A percentile compares a stretch with the other conserved stretches of the same genome.
phyloP scores from a whole-genome alignment of 2,888 invertebrate species.

The Agonum fuliginosum region DNA sequence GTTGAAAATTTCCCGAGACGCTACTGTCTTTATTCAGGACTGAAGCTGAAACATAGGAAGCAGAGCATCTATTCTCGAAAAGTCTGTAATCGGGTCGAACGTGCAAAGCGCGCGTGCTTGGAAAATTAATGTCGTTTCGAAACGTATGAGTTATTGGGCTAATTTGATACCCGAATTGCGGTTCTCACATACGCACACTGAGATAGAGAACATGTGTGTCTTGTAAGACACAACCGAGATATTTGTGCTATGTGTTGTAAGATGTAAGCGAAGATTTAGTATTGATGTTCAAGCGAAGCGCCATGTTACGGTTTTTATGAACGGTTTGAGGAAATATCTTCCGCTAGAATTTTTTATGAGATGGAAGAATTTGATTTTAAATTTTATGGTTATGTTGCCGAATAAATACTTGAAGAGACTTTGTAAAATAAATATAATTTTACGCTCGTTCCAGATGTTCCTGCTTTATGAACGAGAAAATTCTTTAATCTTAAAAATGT shows the following conservation, averaged over 20 bases:
- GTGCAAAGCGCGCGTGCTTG: neutral
- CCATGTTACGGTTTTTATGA: slow-evolving; percentile 19
- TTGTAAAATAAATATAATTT: slow-evolving; percentile 4
- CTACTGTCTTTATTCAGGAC: neutral
- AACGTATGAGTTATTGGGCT: slow-evolving; percentile 29
- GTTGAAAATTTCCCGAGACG: neutral
- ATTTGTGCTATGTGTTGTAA: neutral
- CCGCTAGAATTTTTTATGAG: slow-evolving; percentile 12
- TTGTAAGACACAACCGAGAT: neutral
- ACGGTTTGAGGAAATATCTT: slow-evolving; percentile 13
- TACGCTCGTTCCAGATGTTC: neutral
- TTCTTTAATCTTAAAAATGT: no score
- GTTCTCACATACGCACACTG: neutral
- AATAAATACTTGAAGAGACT: slow-evolving; percentile 1
- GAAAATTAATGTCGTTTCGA: slow-evolving; percentile 18
- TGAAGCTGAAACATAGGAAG: neutral
- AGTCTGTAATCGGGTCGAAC: slow-evolving; percentile 13
- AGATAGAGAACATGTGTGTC: neutral
- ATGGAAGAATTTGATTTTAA: slow-evolving; percentile 26
- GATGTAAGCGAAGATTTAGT: slow-evolving; percentile 20
- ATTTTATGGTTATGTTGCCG: slow-evolving; percentile 14
- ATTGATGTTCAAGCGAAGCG: neutral
- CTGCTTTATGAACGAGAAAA: no score
- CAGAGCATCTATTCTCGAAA: neutral
- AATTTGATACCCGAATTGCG: slow-evolving; percentile 18